Conservation (phyloP, 53 echinoderm and acorn worm species). For the Astropecten irregularis region DNA sequence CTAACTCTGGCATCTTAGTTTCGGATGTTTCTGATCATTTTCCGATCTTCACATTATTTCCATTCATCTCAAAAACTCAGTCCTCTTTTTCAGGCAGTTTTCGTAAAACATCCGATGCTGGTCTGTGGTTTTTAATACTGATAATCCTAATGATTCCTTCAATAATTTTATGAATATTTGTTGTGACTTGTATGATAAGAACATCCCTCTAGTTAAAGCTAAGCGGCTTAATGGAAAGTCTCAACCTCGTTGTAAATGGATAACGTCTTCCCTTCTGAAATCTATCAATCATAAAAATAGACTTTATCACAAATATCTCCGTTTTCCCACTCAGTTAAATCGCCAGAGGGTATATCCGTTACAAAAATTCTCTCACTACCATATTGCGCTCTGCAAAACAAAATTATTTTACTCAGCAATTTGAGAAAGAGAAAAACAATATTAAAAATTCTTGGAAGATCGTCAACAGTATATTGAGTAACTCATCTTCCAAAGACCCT, state of each 20-base stretch:
- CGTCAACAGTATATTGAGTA: neutral
- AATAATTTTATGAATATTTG: constrained; percentile 15
- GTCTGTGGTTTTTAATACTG: neutral
- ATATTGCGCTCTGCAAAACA: constrained; percentile 9
- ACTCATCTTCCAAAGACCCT: neutral
- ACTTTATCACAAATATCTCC: constrained; percentile 2
- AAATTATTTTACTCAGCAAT: neutral
- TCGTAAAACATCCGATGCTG: neutral
- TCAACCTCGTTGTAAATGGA: neutral
- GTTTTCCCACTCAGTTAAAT: neutral
- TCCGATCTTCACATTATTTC: neutral
- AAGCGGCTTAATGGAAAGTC: neutral
- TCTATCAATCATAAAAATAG: constrained; percentile 10
- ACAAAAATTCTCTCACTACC: neutral
- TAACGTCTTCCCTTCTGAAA: neutral
- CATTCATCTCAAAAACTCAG: neutral
- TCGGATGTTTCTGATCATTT: neutral
- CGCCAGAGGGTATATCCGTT: neutral
- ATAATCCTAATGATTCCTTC: constrained; percentile 2
- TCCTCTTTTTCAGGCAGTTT: too few species aligned
- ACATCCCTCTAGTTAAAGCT: neutral
- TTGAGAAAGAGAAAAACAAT: constrained; percentile 22
- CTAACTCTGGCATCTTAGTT: neutral
- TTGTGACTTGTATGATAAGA: neutral
- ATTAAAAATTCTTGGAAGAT: constrained; percentile 20